These are phyloP conservation scores for Campylomormyrus numenius DNA, from an alignment of 2,113 vertebrate genomes.

Conservation along the genomic window DNA sequence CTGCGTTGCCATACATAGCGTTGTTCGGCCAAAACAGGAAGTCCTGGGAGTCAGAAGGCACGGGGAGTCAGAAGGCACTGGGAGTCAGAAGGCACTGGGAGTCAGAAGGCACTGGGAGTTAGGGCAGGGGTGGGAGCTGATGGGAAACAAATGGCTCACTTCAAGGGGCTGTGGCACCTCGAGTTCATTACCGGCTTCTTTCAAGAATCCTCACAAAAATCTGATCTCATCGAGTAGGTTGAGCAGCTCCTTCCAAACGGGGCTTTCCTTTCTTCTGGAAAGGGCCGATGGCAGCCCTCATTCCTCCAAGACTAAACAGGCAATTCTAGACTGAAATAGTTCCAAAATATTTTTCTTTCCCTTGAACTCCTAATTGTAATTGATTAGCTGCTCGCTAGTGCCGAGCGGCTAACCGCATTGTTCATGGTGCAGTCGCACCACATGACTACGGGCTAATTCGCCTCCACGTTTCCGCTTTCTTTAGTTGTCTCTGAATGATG, in stretches of 20 bases:
- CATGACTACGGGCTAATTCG: background rate
- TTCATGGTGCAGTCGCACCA: constrained; percentile 1
- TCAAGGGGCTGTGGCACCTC: background rate
- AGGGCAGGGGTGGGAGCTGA: background rate
- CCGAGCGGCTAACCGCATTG: background rate
- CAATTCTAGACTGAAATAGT: background rate
- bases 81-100: too few species aligned
- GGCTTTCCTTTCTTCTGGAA: background rate
- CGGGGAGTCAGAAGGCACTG: background rate
- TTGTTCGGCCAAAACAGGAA: background rate
- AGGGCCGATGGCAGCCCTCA: background rate
- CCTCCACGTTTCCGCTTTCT: background rate
- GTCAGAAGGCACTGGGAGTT: too few species aligned
- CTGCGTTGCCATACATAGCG: background rate
- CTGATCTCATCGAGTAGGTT: background rate
- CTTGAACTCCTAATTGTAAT: background rate
- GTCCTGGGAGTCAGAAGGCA: background rate
- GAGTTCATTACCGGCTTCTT: background rate
- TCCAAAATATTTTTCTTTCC: constrained; percentile 4
- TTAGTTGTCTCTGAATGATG: background rate
- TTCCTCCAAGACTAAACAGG: constrained; percentile 13
- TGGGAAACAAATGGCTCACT: background rate
- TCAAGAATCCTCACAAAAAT: background rate
- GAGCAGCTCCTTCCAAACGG: background rate
- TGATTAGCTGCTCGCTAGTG: background rate